Percentiles rank a stretch among this genome's conserved stretches.
These are phyloP conservation scores for Sardina pilchardus DNA, from an alignment of 2,113 vertebrate genomes.

Conservation along the genomic window DNA sequence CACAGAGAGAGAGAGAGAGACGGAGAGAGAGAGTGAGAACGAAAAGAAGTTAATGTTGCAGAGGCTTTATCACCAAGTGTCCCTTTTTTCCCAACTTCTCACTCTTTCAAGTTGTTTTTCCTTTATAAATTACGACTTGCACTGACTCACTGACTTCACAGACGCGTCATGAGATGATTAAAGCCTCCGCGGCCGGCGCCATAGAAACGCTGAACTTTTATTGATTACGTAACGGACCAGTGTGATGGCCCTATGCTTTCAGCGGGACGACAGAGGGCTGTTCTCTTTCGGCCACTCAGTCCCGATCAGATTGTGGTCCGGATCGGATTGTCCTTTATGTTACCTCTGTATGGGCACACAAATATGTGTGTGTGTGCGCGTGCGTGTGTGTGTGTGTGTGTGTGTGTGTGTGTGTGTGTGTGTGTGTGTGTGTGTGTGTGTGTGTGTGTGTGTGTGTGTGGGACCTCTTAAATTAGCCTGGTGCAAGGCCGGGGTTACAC, in stretches of 20 bases:
- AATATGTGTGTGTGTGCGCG: not conserved
- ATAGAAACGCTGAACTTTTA: not conserved
- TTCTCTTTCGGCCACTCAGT: not conserved
- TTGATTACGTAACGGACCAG: not conserved
- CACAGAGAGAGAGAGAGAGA: not conserved
- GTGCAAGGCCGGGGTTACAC: not conserved
- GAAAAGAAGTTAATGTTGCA: not conserved
- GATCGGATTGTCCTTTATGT: conserved; percentile 3
- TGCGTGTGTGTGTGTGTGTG: not conserved
- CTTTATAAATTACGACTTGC: not conserved
- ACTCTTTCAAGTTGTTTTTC: conserved; percentile 4
- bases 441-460: not conserved
- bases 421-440: conserved; percentile 5
- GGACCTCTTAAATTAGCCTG: not conserved
- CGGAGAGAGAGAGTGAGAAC: not conserved
- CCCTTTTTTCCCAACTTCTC: not conserved
- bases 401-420: conserved; percentile 3
- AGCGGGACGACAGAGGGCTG: not conserved
- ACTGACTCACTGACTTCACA: not conserved
- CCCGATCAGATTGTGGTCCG: not conserved
- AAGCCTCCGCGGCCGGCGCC: not conserved
- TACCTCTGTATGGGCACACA: not conserved
- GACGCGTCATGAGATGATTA: not conserved
- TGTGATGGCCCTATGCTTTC: not conserved
- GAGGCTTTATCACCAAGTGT: not conserved